phyloP scores from a whole-genome alignment of 2,888 invertebrate genomes.

The Sinohyriopsis cumingii region DNA sequence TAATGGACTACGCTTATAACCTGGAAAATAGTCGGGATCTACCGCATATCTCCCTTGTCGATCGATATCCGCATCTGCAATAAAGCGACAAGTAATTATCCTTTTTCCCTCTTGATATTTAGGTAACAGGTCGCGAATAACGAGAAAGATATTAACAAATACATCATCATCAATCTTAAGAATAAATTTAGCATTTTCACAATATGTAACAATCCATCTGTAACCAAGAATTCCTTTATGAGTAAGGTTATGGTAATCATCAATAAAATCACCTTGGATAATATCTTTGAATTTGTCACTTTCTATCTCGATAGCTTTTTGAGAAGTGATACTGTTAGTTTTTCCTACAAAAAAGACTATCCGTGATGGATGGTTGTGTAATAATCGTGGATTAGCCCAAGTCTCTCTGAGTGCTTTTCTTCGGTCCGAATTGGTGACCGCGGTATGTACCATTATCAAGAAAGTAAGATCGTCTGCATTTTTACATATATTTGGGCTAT shows the following conservation, averaged over 20 bases:
- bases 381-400: slow-evolving; percentile 39
- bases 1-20: not conserved
- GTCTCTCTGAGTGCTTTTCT: slow-evolving; percentile 44
- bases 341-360: slow-evolving; percentile 47
- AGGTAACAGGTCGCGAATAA: slow-evolving; percentile 29
- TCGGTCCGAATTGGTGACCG: slow-evolving; percentile 36
- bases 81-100: too few relatives aligned
- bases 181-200: slow-evolving; percentile 39
- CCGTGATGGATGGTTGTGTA: slow-evolving; percentile 19
- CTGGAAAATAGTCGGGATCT: not conserved
- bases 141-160: slow-evolving; percentile 45
- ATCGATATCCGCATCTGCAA: too few relatives aligned
- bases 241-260: slow-evolving; percentile 50
- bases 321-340: slow-evolving; percentile 19
- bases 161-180: slow-evolving; percentile 55
- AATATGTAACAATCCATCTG: slow-evolving; percentile 49
- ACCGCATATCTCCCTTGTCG: not conserved
- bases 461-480: not conserved
- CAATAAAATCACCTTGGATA: slow-evolving; percentile 52
- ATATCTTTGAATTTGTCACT: slow-evolving; percentile 41
- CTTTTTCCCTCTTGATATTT: too few relatives aligned
- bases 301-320: slow-evolving; percentile 41
- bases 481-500: too few relatives aligned
- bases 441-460: slow-evolving; percentile 48
- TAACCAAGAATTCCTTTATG: slow-evolving; percentile 49